A percentile compares a stretch with the other conserved stretches of the same genome.
Conservation (phyloP, 2,888 invertebrate genomes). For the Drosophila kambysellisi region DNA sequence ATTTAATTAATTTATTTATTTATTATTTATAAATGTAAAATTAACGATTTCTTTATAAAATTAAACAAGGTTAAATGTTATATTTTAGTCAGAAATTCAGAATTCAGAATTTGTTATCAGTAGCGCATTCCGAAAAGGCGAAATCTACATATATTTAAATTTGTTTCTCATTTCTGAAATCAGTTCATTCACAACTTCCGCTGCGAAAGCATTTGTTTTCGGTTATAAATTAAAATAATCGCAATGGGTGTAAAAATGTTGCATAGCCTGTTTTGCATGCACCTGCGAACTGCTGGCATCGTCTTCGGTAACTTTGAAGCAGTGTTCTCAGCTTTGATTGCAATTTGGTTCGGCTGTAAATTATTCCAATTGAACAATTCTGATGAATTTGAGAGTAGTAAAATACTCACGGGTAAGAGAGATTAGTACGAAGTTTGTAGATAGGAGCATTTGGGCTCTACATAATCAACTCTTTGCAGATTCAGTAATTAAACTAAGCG, state of each 20-base stretch:
- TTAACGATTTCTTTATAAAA: too few species aligned
- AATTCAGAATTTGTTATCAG: neutral
- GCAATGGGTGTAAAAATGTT: neutral
- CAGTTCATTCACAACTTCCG: neutral
- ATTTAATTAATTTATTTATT: neutral
- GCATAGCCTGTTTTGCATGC: neutral
- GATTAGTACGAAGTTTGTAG: neutral
- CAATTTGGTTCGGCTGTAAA: neutral
- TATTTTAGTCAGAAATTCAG: too few species aligned
- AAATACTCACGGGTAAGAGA: too few species aligned
- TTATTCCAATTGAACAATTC: too few species aligned
- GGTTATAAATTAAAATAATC: neutral
- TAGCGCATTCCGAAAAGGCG: neutral
- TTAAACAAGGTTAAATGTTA: too few species aligned
- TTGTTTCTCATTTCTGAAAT: neutral
- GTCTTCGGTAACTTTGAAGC: accelerated
- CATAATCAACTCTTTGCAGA: neutral
- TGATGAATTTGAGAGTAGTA: too few species aligned
- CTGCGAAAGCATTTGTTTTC: neutral
- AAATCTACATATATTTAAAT: too few species aligned
- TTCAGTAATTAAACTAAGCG: accelerated
- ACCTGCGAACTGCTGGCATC: neutral
- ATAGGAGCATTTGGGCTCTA: neutral
- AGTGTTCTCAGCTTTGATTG: accelerated
- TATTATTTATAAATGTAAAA: neutral